These are phyloP conservation scores for Cydia fagiglandana DNA, from an alignment of 1,140 invertebrate species.

Conservation along the genomic window DNA sequence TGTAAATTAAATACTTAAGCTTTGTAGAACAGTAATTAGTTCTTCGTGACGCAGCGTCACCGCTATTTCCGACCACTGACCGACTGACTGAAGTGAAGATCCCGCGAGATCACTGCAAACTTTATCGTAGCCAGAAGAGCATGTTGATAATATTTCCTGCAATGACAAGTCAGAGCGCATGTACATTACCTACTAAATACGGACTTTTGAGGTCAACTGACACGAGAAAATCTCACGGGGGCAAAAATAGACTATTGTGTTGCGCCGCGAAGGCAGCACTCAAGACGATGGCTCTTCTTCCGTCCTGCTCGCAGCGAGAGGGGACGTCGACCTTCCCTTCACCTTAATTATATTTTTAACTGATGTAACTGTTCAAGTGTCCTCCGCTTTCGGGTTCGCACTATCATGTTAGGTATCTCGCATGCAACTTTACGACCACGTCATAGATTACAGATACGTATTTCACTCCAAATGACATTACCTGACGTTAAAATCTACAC, in stretches of 20 bases:
- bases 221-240: slow-evolving; percentile 37
- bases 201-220: slow-evolving; percentile 44
- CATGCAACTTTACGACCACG: background rate
- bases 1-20: slow-evolving; percentile 3
- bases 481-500: too few relatives aligned
- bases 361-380: slow-evolving; percentile 28
- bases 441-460: too few relatives aligned
- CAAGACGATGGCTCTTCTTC: slow-evolving; percentile 39
- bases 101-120: background rate
- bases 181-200: slow-evolving; percentile 8
- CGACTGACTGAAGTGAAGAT: background rate
- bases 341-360: slow-evolving; percentile 33
- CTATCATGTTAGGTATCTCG: background rate
- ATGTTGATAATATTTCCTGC: slow-evolving; percentile 7
- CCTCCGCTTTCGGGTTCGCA: background rate
- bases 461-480: too few relatives aligned
- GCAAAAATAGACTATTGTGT: slow-evolving; percentile 47
- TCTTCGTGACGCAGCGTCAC: slow-evolving; percentile 2
- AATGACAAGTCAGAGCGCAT: background rate
- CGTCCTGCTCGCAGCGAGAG: slow-evolving; percentile 33
- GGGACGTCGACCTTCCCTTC: slow-evolving; percentile 21
- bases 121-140: background rate
- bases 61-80: background rate
- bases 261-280: slow-evolving; percentile 38
- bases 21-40: slow-evolving; percentile 23